phyloP scores from a whole-genome alignment of 2,113 vertebrate species.

The Pardalotus punctatus region DNA sequence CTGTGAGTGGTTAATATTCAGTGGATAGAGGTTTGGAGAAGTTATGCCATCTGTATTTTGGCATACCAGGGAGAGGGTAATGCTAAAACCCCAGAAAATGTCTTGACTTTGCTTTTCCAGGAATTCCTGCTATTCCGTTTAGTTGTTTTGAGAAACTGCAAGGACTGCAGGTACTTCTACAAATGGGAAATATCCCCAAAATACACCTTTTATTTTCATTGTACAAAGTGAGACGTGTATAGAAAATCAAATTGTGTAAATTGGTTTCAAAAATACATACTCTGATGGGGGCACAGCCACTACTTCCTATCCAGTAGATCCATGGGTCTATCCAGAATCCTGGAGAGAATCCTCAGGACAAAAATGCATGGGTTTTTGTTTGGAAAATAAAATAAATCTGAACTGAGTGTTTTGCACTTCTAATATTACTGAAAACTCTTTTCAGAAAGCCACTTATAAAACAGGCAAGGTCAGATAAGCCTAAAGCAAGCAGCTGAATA shows the following conservation, averaged over 20 bases:
- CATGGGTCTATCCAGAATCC: background rate
- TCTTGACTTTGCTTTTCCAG: background rate
- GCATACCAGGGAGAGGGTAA: background rate
- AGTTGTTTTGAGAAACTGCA: background rate
- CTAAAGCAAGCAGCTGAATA: constrained; percentile 23
- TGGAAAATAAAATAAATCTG: background rate
- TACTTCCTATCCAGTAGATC: background rate
- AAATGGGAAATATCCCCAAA: background rate
- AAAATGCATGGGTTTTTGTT: background rate
- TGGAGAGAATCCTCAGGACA: background rate
- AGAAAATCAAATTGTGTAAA: background rate
- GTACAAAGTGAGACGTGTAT: background rate
- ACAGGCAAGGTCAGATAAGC: constrained; percentile 34
- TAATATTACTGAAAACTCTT: background rate
- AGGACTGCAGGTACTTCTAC: background rate
- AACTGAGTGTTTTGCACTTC: background rate
- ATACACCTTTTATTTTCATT: background rate
- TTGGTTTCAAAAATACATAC: background rate
- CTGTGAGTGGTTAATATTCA: background rate
- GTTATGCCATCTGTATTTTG: background rate
- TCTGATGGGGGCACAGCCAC: background rate
- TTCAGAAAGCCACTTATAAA: background rate
- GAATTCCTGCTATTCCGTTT: background rate
- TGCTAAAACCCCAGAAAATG: background rate
- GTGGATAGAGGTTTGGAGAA: background rate